phyloP scores from a whole-genome alignment of 2,888 invertebrate species.

The Cremastobaeus sp. region DNA sequence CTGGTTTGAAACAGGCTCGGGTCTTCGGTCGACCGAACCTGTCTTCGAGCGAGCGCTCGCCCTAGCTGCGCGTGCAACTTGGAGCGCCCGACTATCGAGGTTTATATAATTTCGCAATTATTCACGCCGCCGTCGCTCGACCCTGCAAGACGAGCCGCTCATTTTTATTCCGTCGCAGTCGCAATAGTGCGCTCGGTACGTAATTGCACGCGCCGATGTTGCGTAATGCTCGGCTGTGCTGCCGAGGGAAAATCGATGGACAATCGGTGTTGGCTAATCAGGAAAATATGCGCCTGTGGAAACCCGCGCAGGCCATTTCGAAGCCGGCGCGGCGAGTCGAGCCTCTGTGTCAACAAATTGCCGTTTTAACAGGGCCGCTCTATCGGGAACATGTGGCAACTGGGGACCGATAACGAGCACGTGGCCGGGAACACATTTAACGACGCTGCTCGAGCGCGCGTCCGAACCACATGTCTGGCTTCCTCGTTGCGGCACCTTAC shows the following conservation, averaged over 20 bases:
- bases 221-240: too few species aligned
- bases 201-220: too few species aligned
- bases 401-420: constrained; percentile 47
- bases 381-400: constrained; percentile 39
- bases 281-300: too few species aligned
- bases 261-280: too few species aligned
- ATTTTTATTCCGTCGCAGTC: too few species aligned
- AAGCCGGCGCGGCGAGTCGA: too few species aligned
- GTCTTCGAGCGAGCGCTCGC: constrained; percentile 38
- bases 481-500: constrained; percentile 39
- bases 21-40: constrained; percentile 42
- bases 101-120: constrained; percentile 54
- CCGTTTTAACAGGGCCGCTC: too few species aligned
- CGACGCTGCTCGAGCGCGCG: constrained; percentile 36
- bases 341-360: too few species aligned
- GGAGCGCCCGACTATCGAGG: constrained; percentile 24
- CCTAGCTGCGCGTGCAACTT: constrained; percentile 22
- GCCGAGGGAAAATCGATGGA: too few species aligned
- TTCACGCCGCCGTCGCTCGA: constrained; percentile 16
- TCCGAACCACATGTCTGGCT: constrained; percentile 56
- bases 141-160: too few species aligned
- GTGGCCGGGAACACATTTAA: constrained; percentile 51
- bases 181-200: too few species aligned
- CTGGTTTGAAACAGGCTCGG: constrained; percentile 59
- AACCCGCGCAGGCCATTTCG: too few species aligned